Base-by-base conservation (phyloP, 2,888 invertebrate species). In the Apamea sordens region DNA sequence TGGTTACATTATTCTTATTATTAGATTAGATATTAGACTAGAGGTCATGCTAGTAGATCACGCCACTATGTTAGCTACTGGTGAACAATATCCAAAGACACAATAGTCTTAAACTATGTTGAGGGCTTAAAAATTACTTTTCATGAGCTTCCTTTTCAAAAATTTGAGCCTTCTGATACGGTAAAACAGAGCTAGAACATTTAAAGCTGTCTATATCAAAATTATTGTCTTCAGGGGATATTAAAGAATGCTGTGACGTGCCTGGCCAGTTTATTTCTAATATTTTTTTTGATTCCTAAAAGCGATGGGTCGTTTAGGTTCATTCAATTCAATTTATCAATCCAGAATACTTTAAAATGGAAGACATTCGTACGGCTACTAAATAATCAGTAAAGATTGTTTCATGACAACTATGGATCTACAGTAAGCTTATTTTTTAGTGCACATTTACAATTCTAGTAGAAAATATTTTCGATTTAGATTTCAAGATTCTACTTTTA, bases 401-500 rank as follows among this genome's bases (percentile, higher is more conserved):
- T 36, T 36, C 36, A 24, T 64, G 64, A 64, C 65, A 64, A 64
- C 64, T 24, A 64, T 36, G 36, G 64, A 64, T 64, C 64, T 64
- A 21, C 64, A 65, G n/a, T 13, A n/a, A 59, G n/a, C n/a, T n/a
- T 61, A 41, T 24, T 65, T 65, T 41, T 61, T 7, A 24, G n/a
- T 61, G 15, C 61, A 15, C 15, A 61, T 65, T 65, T 7, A 36
- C 5, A 67, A 67, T 32, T 32, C 21, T 28, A 53, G 53, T 36
- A 70, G 24, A 21, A 59, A 28, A 59, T 59, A 72, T 72, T 41
- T 72, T 21, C 21, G 44, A 28, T 61, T 72, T 10, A 18, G 11
- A 72, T 59, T 72, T 61, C 41, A 61, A 72, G 24, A 24, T 70
- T 18, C 44, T 47, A 68, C 15, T 69, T 71, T 56, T 59, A 13